Base-by-base conservation (phyloP, 2,113 vertebrate genomes). In the Thalassoma bifasciatum region DNA sequence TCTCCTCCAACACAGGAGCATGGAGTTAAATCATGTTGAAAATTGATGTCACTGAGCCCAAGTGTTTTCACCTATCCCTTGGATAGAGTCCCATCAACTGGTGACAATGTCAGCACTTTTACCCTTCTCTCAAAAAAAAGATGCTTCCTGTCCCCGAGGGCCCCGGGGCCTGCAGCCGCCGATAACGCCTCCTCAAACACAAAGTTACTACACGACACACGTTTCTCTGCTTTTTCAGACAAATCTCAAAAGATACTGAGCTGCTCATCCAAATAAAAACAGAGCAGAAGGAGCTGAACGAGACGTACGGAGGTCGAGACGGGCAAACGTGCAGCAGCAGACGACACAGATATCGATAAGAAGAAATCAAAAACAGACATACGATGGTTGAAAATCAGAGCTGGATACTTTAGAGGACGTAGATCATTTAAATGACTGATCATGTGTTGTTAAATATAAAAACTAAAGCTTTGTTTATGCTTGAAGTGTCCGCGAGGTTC, bases 21-120 rank as follows among this genome's bases (percentile, higher is more conserved):
- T 69, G 56, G 85, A 93, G 94, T 95, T 94, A 94, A 95, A 94
- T 94, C 94, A 94, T 94, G 92, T 92, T 92, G 94, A 94, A 94
- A 95, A 94, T 94, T 94, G 94, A 93, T 94, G 94, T 93, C 92
- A 91, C 88, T 85, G 89, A 92, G 88, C 87, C 86, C 92, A 92
- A 93, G 93, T 93, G 93, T 93, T 94, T 92, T 91, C 90, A 93
- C 93, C 93, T 90, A 91, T 92, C 90, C 93, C 82, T 91, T 83
- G 78, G 86, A 93, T 92, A 93, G 90, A 92, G 91, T 91, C 92
- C 91, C 91, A 93, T 94, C 92, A 93, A 92, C 77, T 89, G 89
- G 83, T 92, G 90, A 93, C 94, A 94, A 93, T 93, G 94, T 94
- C 93, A 94, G 93, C 93, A 93, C 92, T 94, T 95, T 93, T 91